These are phyloP conservation scores for Nemurella pictetii DNA, from an alignment of 2,888 invertebrate genomes.

Conservation along the genomic window DNA sequence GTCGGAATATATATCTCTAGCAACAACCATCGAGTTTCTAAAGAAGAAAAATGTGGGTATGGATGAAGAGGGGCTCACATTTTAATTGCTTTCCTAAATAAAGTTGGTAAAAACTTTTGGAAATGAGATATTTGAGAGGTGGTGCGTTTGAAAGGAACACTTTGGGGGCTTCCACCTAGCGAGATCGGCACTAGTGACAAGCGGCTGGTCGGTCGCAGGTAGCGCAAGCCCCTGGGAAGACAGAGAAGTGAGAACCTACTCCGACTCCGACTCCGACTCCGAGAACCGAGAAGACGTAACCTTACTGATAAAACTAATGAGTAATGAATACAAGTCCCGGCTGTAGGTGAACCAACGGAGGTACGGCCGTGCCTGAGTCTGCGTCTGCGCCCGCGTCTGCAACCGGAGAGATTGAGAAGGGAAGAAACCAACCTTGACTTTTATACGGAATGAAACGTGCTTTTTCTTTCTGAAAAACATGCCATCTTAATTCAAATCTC, in stretches of 20 bases:
- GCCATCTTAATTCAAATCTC: background rate
- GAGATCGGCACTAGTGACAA: background rate
- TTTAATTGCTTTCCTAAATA: background rate
- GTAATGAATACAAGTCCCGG: background rate
- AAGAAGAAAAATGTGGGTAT: background rate
- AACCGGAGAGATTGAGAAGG: background rate
- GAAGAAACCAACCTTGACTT: conserved; percentile 8
- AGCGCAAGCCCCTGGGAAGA: background rate
- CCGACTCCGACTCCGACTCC: background rate
- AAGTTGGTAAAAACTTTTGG: background rate
- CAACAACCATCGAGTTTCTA: background rate
- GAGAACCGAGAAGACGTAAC: background rate
- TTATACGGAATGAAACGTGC: conserved; percentile 1
- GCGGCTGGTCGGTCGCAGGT: background rate
- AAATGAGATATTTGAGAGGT: background rate
- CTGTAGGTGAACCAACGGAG: background rate
- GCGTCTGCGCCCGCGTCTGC: too few species aligned
- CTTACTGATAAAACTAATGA: background rate
- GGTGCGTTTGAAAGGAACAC: background rate
- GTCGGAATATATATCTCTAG: background rate
- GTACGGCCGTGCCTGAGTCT: too few species aligned
- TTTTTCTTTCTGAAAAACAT: background rate
- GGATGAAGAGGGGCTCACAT: background rate
- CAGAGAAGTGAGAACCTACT: too few species aligned
- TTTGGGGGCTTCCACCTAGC: background rate